These are phyloP conservation scores for Tonatia bakeri DNA, from an alignment of 2,113 vertebrate genomes.

Conservation along the genomic window DNA sequence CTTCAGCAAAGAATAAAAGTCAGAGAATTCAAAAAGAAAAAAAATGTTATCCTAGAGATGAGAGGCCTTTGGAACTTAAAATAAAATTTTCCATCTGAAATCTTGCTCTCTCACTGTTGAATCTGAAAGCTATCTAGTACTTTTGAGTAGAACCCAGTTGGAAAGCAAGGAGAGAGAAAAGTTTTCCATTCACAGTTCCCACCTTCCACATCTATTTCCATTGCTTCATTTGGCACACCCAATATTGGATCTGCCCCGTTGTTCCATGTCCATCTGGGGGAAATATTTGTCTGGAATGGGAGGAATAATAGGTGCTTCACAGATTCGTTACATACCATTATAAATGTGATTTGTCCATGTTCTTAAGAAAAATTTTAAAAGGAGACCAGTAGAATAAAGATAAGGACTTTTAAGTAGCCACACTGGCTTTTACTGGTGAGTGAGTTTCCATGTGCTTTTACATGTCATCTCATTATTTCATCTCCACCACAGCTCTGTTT, in stretches of 20 bases:
- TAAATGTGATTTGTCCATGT: background rate
- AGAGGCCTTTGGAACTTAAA: constrained; percentile 10
- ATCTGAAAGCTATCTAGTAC: background rate
- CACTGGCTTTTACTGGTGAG: background rate
- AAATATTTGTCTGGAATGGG: constrained; percentile 42
- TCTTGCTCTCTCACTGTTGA: background rate
- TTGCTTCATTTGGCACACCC: constrained; percentile 54
- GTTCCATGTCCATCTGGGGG: constrained; percentile 40
- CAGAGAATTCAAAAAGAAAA: constrained; percentile 22
- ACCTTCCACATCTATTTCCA: constrained; percentile 65
- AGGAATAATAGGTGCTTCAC: constrained; percentile 42
- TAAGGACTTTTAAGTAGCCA: background rate
- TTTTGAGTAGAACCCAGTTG: constrained; percentile 24
- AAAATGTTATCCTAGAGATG: background rate
- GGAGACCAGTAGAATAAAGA: background rate
- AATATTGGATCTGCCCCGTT: background rate
- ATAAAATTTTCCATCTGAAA: constrained; percentile 43
- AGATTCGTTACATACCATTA: constrained; percentile 2
- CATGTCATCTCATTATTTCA: background rate
- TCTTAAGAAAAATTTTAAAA: constrained; percentile 17
- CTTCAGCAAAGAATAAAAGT: background rate
- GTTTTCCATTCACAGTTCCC: constrained; percentile 54
- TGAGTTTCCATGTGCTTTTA: background rate
- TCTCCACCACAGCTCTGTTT: background rate
- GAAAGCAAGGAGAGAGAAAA: constrained; percentile 36